phyloP scores from a whole-genome alignment of 2,797 vertebrate species.

The Poecile montanus region DNA sequence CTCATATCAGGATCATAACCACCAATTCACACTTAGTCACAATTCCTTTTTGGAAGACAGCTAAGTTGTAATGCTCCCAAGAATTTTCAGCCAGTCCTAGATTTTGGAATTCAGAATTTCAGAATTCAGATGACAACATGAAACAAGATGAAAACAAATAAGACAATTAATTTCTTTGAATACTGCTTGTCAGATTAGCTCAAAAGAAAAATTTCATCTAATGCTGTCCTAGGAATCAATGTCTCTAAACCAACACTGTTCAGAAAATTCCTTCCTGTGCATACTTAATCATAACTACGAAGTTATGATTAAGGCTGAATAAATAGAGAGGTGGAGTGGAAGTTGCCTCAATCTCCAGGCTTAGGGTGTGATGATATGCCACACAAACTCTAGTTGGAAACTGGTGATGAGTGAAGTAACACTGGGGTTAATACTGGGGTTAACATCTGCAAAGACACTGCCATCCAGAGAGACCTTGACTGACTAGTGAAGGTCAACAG shows the following conservation, averaged over 20 bases:
- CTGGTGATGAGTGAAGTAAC: not conserved
- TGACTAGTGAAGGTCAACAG: not conserved
- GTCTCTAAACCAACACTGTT: not conserved
- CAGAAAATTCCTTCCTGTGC: not conserved
- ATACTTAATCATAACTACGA: not conserved
- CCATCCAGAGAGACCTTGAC: not conserved
- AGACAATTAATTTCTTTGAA: not conserved
- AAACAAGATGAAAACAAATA: not conserved
- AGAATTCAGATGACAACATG: not conserved
- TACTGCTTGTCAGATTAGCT: not conserved
- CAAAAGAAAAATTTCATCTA: not conserved
- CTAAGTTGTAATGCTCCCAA: not conserved
- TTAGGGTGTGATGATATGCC: not conserved
- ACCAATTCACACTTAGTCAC: not conserved
- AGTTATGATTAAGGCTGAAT: not conserved
- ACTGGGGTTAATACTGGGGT: too few relatives aligned
- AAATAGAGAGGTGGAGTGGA: not conserved
- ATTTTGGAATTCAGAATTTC: not conserved
- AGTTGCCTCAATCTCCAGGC: not conserved
- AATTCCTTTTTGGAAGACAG: not conserved
- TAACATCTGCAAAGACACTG: not conserved
- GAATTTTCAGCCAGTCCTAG: not conserved
- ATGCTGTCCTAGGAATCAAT: not conserved
- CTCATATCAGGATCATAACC: not conserved
- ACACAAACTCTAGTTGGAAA: not conserved